Conservation (phyloP, 2,888 invertebrate species). For the Drosophila greeni region DNA sequence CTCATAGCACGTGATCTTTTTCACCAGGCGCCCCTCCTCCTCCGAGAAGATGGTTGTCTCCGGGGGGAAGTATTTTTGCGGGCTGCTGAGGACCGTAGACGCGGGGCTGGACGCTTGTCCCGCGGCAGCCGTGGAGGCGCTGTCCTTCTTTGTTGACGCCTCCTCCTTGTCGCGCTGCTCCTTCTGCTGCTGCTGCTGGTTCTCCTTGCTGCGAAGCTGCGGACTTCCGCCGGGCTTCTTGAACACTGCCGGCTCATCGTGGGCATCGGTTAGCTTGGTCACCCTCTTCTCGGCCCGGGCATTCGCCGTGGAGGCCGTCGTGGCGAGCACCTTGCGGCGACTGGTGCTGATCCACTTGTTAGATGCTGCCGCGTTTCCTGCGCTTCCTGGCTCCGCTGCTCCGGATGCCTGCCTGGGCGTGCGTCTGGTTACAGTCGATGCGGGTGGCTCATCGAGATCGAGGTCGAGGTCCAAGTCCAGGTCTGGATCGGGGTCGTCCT, state of each 20-base stretch:
- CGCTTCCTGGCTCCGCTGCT: not conserved
- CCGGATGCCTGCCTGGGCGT: not conserved
- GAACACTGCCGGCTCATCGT: conserved; percentile 46
- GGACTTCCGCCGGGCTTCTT: conserved; percentile 54
- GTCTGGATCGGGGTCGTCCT: conserved; percentile 56
- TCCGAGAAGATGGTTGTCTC: conserved; percentile 76
- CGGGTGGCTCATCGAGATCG: conserved; percentile 43
- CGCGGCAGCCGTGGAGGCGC: not conserved
- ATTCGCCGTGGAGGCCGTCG: conserved; percentile 29
- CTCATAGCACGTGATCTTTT: conserved; percentile 79
- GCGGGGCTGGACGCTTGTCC: not conserved
- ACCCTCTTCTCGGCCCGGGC: conserved; percentile 45
- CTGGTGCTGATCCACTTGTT: conserved; percentile 17
- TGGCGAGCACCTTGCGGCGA: conserved; percentile 50
- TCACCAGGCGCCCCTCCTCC: conserved; percentile 77
- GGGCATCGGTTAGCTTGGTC: conserved; percentile 45
- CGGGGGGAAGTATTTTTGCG: conserved; percentile 58
- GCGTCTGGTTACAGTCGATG: conserved; percentile 13
- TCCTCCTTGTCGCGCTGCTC: conserved; percentile 16
- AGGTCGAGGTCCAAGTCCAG: conserved; percentile 46
- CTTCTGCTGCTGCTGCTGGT: conserved; percentile 32
- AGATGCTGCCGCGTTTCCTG: not conserved
- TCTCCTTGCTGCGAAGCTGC: conserved; percentile 59
- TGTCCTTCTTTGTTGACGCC: not conserved
- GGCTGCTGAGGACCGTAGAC: not conserved